Evolutionary conservation across 2,888 invertebrate genomes (phyloP), one percentile per base, ranked within the genome.

Genomic region (Leptinotarsa peninsularis): DNA sequence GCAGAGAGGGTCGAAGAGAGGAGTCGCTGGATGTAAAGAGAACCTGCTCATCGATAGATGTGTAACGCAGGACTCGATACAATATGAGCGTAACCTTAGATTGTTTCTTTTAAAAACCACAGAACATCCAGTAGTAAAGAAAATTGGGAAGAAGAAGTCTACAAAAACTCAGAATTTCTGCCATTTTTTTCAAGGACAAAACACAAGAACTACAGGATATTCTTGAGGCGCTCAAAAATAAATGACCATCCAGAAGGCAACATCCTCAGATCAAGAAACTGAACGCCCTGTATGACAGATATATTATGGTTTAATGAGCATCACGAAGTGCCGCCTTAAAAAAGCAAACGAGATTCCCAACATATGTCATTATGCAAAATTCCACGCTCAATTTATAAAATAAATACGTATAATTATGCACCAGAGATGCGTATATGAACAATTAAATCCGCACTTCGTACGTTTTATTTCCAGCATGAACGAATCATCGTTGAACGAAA

Each of bases 401-500:
- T 58, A 58, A 23, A 58, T 58, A 27, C 23, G 4, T 58, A 58
- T 58, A 58, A 58, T 58, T 18, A 15, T 23, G 58, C 15, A 3
- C 13, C 18, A 4, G 14, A 23, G 4, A 58, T 58, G 21, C 18
- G 58, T 58, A 58, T 52, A 52, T 52, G 52, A 43, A 43, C 10
- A 10, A 49, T 21, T 58, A 23, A 58, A 15, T 5, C 27, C 58
- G 58, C 14, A 23, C 58, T 58, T 58, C 58, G 21, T 14, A 18
- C 21, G 21, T 23, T 58, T 58, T 23, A 58, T 58, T 58, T 58
- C 14, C 58, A 73, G 69, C 49, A 73, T 73, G 73, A 63, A 68
- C 13, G 69, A 63, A 23, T 43, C 49, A 18, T 17, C 50, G 4
- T 87, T 87, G 60, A 89, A 91, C 18, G 91, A 91, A 72, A 90